These are phyloP conservation scores for Agrochola lychnidis DNA, from an alignment of 2,888 invertebrate genomes.

Conservation along the genomic window DNA sequence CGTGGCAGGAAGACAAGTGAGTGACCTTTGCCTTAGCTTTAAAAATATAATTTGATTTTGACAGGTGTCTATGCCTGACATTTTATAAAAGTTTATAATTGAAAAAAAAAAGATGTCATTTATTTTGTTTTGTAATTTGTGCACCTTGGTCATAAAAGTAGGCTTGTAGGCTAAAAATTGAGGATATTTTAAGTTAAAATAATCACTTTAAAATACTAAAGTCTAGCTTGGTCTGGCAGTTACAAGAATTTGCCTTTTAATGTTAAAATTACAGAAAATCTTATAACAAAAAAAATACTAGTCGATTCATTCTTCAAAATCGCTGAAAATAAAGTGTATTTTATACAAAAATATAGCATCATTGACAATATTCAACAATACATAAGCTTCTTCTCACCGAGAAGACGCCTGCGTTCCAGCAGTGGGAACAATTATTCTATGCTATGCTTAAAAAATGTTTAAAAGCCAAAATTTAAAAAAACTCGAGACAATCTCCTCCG, in stretches of 20 bases:
- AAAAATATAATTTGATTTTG: constrained; percentile 5
- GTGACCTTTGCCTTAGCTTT: constrained; percentile 7
- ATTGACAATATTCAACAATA: neutral
- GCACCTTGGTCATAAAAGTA: neutral
- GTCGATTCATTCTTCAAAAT: neutral
- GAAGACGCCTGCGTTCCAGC: neutral
- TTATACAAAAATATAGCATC: neutral
- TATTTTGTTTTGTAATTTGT: constrained; percentile 5
- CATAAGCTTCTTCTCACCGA: neutral
- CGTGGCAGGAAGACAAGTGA: constrained; percentile 4
- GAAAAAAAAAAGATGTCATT: constrained; percentile 17
- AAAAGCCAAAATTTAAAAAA: neutral
- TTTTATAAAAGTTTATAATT: neutral
- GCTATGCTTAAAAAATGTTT: neutral
- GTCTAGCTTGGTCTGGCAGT: constrained; percentile 46
- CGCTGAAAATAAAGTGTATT: constrained; percentile 9
- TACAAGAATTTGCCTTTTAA: constrained; percentile 32
- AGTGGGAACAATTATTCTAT: neutral
- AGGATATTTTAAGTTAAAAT: constrained; percentile 21
- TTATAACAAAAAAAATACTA: neutral
- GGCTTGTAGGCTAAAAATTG: constrained; percentile 10
- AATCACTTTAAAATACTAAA: neutral
- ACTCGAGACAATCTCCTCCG: constrained; percentile 63
- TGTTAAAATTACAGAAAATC: neutral
- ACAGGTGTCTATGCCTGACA: neutral